Percentiles rank a stretch among this genome's conserved stretches.
These are phyloP conservation scores for Tetramorium alpestre DNA, from an alignment of 1,140 invertebrate genomes.

Conservation along the genomic window DNA sequence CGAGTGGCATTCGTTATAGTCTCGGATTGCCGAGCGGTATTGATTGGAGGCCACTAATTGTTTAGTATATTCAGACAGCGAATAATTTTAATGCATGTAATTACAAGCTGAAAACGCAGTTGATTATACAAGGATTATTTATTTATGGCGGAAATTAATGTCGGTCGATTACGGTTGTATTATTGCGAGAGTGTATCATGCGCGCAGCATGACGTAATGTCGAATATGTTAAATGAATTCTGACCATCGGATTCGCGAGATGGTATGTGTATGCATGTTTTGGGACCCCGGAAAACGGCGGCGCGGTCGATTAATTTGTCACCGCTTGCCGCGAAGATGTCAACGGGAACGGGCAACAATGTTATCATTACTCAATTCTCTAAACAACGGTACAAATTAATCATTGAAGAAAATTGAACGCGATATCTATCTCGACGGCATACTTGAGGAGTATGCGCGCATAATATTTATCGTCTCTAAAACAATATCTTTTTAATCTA, in stretches of 20 bases:
- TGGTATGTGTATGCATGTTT: slow-evolving; percentile 12
- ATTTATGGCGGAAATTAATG: slow-evolving; percentile 61
- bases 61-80: slow-evolving; percentile 60
- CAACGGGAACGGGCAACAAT: not conserved
- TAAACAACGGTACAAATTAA: not conserved
- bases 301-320: slow-evolving; percentile 49
- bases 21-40: slow-evolving; percentile 40
- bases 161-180: slow-evolving; percentile 56
- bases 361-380: not conserved
- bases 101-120: slow-evolving; percentile 59
- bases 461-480: not conserved
- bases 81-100: slow-evolving; percentile 60
- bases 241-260: slow-evolving; percentile 9
- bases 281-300: not conserved
- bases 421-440: not conserved
- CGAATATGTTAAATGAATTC: slow-evolving; percentile 56
- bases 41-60: slow-evolving; percentile 49
- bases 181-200: slow-evolving; percentile 40
- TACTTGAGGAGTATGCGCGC: not conserved
- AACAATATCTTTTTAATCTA: not conserved
- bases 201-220: slow-evolving; percentile 15
- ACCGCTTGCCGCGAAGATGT: slow-evolving; percentile 35
- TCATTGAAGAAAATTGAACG: not conserved
- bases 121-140: slow-evolving; percentile 61
- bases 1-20: slow-evolving; percentile 45